Conservation (phyloP, 2,888 invertebrate species). For the Desoria tigrina region DNA sequence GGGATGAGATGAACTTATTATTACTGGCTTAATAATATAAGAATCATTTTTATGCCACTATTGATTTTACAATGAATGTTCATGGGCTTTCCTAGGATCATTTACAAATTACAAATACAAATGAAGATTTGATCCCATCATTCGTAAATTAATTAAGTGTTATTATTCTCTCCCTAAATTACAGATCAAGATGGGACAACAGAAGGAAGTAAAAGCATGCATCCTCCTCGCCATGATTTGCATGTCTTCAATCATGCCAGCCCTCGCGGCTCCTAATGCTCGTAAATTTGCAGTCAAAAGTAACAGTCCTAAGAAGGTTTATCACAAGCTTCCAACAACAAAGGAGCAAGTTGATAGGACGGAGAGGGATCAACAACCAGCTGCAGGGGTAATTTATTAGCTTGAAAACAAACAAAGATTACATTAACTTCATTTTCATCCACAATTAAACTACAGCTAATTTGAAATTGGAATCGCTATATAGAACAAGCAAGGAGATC, state of each 20-base stretch:
- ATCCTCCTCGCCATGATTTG: conserved; percentile 70
- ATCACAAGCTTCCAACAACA: conserved; percentile 40
- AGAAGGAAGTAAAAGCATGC: conserved; percentile 69
- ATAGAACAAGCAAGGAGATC: conserved; percentile 25
- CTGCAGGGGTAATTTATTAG: too few species aligned
- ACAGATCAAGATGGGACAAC: conserved; percentile 55
- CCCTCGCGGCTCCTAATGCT: conserved; percentile 67
- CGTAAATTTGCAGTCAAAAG: conserved; percentile 87
- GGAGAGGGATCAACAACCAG: conserved; percentile 4
- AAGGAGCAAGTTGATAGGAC: conserved; percentile 11
- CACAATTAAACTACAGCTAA: too few species aligned
- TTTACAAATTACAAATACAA: too few species aligned
- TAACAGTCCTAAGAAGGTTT: conserved; percentile 82
- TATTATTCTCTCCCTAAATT: neutral
- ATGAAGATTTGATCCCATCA: neutral
- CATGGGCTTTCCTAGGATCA: too few species aligned
- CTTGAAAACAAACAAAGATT: too few species aligned
- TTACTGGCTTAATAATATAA: neutral
- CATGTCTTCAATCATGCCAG: conserved; percentile 68
- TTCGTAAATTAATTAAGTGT: neutral
- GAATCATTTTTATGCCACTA: neutral
- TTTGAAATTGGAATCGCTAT: too few species aligned
- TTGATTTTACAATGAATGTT: too few species aligned
- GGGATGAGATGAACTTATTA: too few species aligned
- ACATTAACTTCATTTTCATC: neutral